Percentiles rank a stretch among this genome's conserved stretches.
Conservation (phyloP, 2,113 vertebrate genomes). For the Desmodus rotundus region DNA sequence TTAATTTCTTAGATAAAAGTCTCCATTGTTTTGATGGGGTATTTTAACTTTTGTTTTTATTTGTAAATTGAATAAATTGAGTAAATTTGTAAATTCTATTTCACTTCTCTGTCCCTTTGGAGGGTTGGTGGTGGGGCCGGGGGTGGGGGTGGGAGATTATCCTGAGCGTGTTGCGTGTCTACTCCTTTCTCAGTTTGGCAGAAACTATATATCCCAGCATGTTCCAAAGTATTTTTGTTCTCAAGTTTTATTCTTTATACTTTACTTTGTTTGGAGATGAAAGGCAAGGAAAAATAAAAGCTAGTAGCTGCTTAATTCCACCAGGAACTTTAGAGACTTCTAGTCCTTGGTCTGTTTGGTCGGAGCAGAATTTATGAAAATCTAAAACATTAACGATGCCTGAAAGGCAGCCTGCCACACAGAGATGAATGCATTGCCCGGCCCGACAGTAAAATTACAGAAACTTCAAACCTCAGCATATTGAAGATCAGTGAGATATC, state of each 20-base stretch:
- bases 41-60: neutral
- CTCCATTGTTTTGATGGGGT: neutral
- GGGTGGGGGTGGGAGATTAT: neutral
- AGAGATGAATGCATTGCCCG: neutral
- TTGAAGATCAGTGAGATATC: constrained; percentile 23
- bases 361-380: constrained; percentile 27
- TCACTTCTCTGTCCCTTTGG: neutral
- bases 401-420: neutral
- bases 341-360: neutral
- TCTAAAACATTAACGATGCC: constrained; percentile 21
- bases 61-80: neutral
- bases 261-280: constrained; percentile 26
- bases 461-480: constrained; percentile 39
- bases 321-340: neutral
- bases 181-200: neutral
- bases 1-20: constrained; percentile 7
- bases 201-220: neutral
- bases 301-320: neutral
- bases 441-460: neutral
- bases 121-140: accelerated
- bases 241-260: neutral
- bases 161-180: neutral
- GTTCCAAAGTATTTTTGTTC: neutral
- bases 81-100: no score
- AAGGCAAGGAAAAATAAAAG: constrained; percentile 8